These are phyloP conservation scores for Cyanocitta stelleri DNA, from an alignment of 2,113 vertebrate genomes.

Conservation along the genomic window DNA sequence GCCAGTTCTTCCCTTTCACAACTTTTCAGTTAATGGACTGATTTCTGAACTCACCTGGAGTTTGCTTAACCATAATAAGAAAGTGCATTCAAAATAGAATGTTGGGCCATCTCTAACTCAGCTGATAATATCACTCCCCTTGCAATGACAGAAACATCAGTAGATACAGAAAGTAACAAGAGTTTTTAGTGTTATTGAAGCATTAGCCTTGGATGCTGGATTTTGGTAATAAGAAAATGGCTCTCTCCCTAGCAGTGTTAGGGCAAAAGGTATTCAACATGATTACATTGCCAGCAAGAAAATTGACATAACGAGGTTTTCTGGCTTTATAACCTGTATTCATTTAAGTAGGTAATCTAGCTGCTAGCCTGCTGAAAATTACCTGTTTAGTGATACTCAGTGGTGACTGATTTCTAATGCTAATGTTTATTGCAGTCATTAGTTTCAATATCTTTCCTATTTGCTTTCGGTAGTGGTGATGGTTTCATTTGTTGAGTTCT, in stretches of 20 bases:
- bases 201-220: neutral
- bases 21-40: neutral
- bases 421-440: neutral
- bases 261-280: neutral
- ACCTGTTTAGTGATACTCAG: neutral
- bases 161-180: neutral
- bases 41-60: neutral
- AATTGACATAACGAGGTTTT: neutral
- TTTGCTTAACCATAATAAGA: neutral
- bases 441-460: neutral
- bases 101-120: neutral
- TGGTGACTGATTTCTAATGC: neutral
- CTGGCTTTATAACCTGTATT: neutral
- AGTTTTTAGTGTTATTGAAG: neutral
- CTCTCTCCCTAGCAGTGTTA: neutral
- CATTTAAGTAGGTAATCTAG: neutral
- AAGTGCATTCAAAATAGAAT: neutral
- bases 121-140: neutral
- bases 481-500: neutral
- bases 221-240: neutral
- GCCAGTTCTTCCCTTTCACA: neutral
- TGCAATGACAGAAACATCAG: neutral
- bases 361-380: neutral
- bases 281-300: neutral
- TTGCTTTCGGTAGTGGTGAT: neutral